Conservation (phyloP, 1,140 invertebrate genomes). For the Diachasmimorpha longicaudata region DNA sequence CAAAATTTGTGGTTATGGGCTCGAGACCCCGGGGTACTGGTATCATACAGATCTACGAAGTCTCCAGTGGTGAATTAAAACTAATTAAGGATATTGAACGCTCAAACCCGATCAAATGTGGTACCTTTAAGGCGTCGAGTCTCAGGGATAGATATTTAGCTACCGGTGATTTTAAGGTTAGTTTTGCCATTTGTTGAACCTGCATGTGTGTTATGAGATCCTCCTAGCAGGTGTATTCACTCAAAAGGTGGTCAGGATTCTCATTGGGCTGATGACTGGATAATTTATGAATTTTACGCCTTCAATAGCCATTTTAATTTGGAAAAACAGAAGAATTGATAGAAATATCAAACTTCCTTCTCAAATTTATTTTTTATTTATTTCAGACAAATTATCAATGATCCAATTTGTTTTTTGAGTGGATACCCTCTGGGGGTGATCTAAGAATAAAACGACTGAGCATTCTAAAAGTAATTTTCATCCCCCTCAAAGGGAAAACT, state of each 20-base stretch:
- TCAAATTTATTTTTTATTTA: background rate
- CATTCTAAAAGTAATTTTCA: background rate
- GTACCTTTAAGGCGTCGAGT: constrained; percentile 88
- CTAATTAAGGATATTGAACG: constrained; percentile 79
- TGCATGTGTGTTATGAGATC: background rate
- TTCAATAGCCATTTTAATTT: too few relatives aligned
- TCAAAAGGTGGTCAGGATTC: background rate
- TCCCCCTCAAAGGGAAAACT: constrained; percentile 66
- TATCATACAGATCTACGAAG: constrained; percentile 86
- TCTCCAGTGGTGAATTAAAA: constrained; percentile 74
- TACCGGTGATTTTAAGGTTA: constrained; percentile 89
- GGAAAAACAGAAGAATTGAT: too few relatives aligned
- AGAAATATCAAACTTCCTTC: background rate
- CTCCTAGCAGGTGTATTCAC: background rate
- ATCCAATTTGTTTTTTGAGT: too few relatives aligned
- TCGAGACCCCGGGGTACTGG: constrained; percentile 83
- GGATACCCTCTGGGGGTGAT: too few relatives aligned
- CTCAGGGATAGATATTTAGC: constrained; percentile 81
- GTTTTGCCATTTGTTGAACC: background rate
- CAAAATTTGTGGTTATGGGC: constrained; percentile 91
- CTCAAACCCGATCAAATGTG: constrained; percentile 87
- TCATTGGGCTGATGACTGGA: too few relatives aligned
- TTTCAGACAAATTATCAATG: background rate
- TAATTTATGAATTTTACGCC: too few relatives aligned
- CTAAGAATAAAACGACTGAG: too few relatives aligned